Evolutionary conservation across 64 coral and sea anemone genomes (phyloP).

Genomic region (Montipora foliosa): DNA sequence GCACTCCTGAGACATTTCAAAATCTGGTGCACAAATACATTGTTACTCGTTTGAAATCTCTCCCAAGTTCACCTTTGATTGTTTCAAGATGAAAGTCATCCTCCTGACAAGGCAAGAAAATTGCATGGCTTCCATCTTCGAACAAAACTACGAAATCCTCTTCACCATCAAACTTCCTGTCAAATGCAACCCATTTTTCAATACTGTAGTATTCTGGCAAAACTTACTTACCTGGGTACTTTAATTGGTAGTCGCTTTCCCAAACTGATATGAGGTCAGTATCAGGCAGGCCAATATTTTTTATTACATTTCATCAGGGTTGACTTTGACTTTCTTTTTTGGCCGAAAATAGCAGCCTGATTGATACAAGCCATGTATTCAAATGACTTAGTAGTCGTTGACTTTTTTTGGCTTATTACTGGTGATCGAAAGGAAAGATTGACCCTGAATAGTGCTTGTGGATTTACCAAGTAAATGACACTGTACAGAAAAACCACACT

Average conservation of each 20-base stretch:
- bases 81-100: conserved; percentile 62
- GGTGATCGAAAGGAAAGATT: too few relatives aligned
- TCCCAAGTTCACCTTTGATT: conserved; percentile 67
- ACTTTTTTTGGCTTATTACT: too few relatives aligned
- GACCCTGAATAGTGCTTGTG: too few relatives aligned
- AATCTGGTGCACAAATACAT: conserved; percentile 54
- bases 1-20: background rate
- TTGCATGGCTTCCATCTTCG: conserved; percentile 55
- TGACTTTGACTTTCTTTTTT: conserved; percentile 22
- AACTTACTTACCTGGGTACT: conserved; percentile 68
- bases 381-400: background rate
- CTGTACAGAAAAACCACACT: too few relatives aligned
- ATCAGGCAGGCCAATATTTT: conserved; percentile 52
- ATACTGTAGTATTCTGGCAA: conserved; percentile 61
- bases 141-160: conserved; percentile 53
- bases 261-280: conserved; percentile 64
- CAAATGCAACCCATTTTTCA: conserved; percentile 64
- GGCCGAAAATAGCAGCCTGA: background rate
- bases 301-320: conserved; percentile 53
- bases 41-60: conserved; percentile 65
- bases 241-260: conserved; percentile 76
- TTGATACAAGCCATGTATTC: background rate
- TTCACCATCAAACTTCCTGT: conserved; percentile 64
- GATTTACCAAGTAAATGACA: too few relatives aligned
- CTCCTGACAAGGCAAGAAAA: conserved; percentile 50